These are phyloP conservation scores for Archips xylosteana DNA, from an alignment of 2,888 invertebrate species.

Conservation along the genomic window DNA sequence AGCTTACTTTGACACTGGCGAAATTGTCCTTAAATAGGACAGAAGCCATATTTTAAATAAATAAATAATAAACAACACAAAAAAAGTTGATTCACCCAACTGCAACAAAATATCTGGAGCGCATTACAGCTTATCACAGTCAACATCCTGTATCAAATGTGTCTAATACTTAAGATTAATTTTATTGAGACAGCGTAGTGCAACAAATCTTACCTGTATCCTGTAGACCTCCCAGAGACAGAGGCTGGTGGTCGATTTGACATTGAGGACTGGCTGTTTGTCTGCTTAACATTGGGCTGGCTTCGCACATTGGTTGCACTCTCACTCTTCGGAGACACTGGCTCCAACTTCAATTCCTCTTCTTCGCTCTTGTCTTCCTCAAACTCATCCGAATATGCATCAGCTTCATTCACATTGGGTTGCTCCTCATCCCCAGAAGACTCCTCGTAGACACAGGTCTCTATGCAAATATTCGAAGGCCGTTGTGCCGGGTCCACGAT, in stretches of 20 bases:
- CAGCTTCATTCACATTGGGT: conserved; percentile 58
- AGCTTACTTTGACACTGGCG: too few species aligned
- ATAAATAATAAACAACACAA: too few species aligned
- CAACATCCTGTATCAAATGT: too few species aligned
- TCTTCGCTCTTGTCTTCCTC: conserved; percentile 75
- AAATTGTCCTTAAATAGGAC: too few species aligned
- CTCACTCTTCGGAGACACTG: conserved; percentile 54
- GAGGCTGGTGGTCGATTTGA: conserved; percentile 62
- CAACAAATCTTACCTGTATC: conserved; percentile 66
- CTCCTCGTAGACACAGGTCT: conserved; percentile 71
- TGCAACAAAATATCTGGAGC: too few species aligned
- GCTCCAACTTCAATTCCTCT: conserved; percentile 55
- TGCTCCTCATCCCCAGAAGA: conserved; percentile 61
- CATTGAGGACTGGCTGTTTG: conserved; percentile 70
- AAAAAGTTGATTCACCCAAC: too few species aligned
- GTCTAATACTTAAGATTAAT: too few species aligned
- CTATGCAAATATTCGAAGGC: conserved; percentile 76
- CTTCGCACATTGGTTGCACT: conserved; percentile 46
- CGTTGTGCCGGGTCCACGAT: conserved; percentile 74
- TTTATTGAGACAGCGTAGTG: too few species aligned
- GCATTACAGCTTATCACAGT: too few species aligned
- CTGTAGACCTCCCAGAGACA: conserved; percentile 68
- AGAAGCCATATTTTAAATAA: too few species aligned
- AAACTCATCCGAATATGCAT: conserved; percentile 79
- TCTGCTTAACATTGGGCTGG: conserved; percentile 61